Conservation (phyloP, 2,113 vertebrate species). For the Ameiurus melas region DNA sequence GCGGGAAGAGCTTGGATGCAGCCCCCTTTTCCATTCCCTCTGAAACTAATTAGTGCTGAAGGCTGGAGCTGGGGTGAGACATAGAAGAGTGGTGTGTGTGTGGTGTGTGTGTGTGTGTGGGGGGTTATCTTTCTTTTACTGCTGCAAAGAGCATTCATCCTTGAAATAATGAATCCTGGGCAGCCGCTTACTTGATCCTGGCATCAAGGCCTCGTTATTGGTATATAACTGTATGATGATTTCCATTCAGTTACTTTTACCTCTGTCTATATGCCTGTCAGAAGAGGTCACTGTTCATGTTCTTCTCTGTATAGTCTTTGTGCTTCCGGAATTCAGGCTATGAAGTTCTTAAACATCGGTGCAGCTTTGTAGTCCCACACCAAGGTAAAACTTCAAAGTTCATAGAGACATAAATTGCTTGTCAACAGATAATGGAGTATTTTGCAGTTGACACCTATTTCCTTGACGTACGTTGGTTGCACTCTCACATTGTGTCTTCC, state of each 20-base stretch:
- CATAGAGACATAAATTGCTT: background rate
- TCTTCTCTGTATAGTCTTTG: background rate
- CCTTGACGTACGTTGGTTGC: background rate
- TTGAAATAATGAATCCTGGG: slow-evolving; percentile 47
- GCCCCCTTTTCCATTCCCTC: slow-evolving; percentile 69
- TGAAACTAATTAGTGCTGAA: slow-evolving; percentile 82
- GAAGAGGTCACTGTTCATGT: slow-evolving; percentile 13
- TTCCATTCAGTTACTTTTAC: slow-evolving; percentile 43
- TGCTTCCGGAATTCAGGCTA: background rate
- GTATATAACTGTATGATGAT: slow-evolving; percentile 40
- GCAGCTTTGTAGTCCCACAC: background rate
- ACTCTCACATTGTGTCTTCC: slow-evolving; percentile 15
- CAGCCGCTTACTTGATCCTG: slow-evolving; percentile 27
- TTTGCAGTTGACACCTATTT: slow-evolving; percentile 20
- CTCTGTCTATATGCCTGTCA: slow-evolving; percentile 8
- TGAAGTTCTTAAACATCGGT: background rate
- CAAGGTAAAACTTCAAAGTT: slow-evolving; percentile 3
- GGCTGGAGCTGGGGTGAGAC: slow-evolving; percentile 62
- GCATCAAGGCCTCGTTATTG: slow-evolving; percentile 43
- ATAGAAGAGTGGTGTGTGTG: slow-evolving; percentile 45
- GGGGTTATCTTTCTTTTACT: slow-evolving; percentile 6
- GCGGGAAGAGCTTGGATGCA: slow-evolving; percentile 68
- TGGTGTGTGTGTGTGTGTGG: background rate
- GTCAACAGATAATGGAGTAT: slow-evolving; percentile 18
- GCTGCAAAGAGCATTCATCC: slow-evolving; percentile 49